Evolutionary conservation across 2,797 vertebrate species (phyloP), one percentile per base, ranked within the genome.

Genomic region (Thunnus albacares): DNA sequence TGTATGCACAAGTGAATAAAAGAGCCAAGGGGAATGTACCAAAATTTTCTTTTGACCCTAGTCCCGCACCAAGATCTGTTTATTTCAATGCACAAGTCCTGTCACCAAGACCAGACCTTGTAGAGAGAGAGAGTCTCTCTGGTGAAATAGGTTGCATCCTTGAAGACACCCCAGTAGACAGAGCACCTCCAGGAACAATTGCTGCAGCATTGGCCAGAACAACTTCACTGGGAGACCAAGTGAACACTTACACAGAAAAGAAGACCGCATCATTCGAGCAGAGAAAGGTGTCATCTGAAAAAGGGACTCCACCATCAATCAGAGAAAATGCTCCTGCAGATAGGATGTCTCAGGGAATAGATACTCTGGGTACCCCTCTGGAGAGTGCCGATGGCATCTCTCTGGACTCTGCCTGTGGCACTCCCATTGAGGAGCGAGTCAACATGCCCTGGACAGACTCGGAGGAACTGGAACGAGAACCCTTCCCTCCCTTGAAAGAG

Each of bases 381-480:
- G 94, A 94, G 28, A 88, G 33, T 45, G 58, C 60, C 56, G 85
- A 91, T 47, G 73, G 71, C 1, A 76, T 13, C 20, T 90, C 84
- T 45, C 35, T 64, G 66, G 91, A 91, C 43, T 93, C 92, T 2
- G 15, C 70, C 28, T 65, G 84, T 60, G 89, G 62, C 18, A 81
- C 86, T 33, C 80, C 83, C 22, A 84, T 15, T 11, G 94, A 95
- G 52, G 94, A 96, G 14, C 87, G 8, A 35, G 52, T 38, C 28
- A 77, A 24, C 57, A 6, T 81, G 58, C 38, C 63, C 30, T 95
- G 91, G 82, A 56, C 75, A 8, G 93, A 95, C 11, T 83, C 65
- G 0, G 94, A 94, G 26, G 88, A 89, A 33, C 41, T 56, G 24
- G 91, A 92, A 2, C 71, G 45, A 14, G 91, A 90, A 10, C 2